Conservation (phyloP, 2,113 vertebrate genomes). For the Sprattus sprattus region DNA sequence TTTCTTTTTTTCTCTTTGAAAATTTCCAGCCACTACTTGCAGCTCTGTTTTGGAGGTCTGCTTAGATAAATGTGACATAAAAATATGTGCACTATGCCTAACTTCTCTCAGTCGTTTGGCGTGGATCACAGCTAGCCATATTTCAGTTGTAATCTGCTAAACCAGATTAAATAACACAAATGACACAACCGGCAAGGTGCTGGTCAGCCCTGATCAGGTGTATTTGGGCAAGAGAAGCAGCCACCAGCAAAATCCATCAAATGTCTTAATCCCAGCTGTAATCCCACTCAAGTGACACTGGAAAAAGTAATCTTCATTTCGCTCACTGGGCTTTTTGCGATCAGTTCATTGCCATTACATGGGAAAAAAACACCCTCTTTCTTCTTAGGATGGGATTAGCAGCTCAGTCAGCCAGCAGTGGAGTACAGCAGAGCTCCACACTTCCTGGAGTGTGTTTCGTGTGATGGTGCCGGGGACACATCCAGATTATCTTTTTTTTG, state of each 20-base stretch:
- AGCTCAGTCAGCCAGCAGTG: neutral
- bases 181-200: neutral
- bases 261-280: conserved; percentile 29
- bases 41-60: no score
- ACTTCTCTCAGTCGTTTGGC: no score
- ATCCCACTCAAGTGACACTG: conserved; percentile 43
- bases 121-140: no score
- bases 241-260: conserved; percentile 14
- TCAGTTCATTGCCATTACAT: conserved; percentile 15
- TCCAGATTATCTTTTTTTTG: neutral
- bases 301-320: conserved; percentile 39
- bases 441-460: neutral
- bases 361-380: conserved; percentile 14
- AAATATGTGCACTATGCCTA: no score
- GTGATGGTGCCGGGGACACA: neutral
- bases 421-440: neutral
- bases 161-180: no score
- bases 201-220: neutral
- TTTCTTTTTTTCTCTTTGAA: neutral
- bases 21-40: no score
- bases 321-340: conserved; percentile 10
- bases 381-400: conserved; percentile 13
- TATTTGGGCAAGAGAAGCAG: conserved; percentile 21
- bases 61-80: no score
- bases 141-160: no score